These are phyloP conservation scores for Steinernema carpocapsae DNA, from an alignment of 2,888 invertebrate species.

Conservation along the genomic window DNA sequence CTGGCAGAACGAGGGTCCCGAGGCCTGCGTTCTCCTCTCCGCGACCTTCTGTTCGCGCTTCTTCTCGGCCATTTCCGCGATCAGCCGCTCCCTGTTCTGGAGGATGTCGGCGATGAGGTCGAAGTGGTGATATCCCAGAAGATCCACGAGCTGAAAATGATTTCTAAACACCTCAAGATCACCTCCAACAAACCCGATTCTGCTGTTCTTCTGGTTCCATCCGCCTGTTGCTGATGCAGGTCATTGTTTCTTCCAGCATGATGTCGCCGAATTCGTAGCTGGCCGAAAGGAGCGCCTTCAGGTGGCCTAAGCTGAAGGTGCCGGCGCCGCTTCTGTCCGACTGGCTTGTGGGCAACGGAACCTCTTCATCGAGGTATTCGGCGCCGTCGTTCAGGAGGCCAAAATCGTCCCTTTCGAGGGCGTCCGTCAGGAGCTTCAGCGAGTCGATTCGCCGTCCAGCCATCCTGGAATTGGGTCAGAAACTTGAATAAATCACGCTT, in stretches of 20 bases:
- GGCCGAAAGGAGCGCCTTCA: conserved; percentile 5
- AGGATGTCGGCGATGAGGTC: conserved; percentile 79
- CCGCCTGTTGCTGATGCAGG: background rate
- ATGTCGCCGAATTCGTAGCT: conserved; percentile 27
- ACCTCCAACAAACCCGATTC: background rate
- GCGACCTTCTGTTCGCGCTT: conserved; percentile 20
- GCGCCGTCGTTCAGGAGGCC: background rate
- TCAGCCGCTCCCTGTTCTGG: conserved; percentile 73
- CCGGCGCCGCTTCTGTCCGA: background rate
- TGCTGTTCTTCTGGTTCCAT: background rate
- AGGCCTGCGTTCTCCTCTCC: background rate
- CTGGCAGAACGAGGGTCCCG: conserved; percentile 44
- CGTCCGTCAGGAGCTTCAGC: background rate
- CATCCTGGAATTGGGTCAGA: background rate
- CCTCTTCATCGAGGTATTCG: conserved; percentile 10
- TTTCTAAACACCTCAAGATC: conserved; percentile 45
- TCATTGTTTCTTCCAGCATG: background rate
- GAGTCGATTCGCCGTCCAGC: conserved; percentile 29
- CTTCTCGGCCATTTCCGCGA: conserved; percentile 42
- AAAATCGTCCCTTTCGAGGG: background rate
- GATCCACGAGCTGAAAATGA: conserved; percentile 77
- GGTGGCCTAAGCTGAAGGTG: background rate
- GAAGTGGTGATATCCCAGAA: conserved; percentile 84
- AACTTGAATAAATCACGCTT: no score
- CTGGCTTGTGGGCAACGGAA: background rate